Evolutionary conservation across 2,113 vertebrate genomes (phyloP).

Genomic region (Noctilio leporinus): DNA sequence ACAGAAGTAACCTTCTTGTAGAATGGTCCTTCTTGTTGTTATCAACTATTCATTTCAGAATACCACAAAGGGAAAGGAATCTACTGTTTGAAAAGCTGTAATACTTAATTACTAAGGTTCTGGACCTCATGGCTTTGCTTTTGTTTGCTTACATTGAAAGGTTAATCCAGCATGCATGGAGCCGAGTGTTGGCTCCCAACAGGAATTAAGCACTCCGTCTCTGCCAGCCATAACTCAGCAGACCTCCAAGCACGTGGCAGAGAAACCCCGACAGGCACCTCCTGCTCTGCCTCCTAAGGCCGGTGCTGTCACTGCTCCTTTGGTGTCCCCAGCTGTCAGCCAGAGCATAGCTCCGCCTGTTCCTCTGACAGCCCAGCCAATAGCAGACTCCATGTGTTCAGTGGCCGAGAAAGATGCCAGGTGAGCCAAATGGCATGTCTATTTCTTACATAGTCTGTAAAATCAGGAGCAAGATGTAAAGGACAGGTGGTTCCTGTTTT

Average conservation of each 20-base stretch:
- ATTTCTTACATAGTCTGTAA: neutral
- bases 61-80: neutral
- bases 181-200: neutral
- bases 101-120: neutral
- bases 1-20: neutral
- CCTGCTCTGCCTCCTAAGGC: neutral
- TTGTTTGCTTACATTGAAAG: conserved; percentile 51
- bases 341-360: neutral
- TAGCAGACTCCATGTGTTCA: neutral
- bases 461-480: neutral
- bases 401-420: neutral
- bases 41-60: neutral
- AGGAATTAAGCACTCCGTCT: neutral
- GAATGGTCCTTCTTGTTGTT: neutral
- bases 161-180: neutral
- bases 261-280: neutral
- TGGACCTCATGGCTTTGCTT: neutral
- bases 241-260: neutral
- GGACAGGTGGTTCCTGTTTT: neutral
- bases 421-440: neutral
- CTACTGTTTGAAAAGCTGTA: neutral
- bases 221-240: neutral
- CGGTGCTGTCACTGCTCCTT: neutral
- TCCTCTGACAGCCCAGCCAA: neutral
- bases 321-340: neutral